Evolutionary conservation across 2,888 invertebrate species (phyloP).

Genomic region (Subacronicta megacephala): DNA sequence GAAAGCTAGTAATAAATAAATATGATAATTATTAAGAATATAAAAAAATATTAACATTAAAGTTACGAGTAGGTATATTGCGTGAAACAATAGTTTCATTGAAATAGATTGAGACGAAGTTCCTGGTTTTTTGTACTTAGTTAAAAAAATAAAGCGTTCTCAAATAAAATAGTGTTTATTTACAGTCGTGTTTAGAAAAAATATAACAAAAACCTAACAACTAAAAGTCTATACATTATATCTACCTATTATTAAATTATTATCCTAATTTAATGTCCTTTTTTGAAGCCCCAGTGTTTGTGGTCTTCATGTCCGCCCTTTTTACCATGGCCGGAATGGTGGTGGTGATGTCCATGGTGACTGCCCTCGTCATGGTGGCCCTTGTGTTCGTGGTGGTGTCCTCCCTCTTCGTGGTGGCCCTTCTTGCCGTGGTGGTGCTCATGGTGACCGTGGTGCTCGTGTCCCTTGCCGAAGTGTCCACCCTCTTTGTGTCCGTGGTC

Average conservation of each 20-base stretch:
- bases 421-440: slow-evolving; percentile 95
- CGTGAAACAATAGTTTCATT: too few species aligned
- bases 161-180: slow-evolving; percentile 54
- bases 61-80: too few species aligned
- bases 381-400: slow-evolving; percentile 94
- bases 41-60: too few species aligned
- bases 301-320: slow-evolving; percentile 94
- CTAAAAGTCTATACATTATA: slow-evolving; percentile 37
- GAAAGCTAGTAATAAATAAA: too few species aligned
- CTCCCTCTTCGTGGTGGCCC: slow-evolving; percentile 94
- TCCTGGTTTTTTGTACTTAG: too few species aligned
- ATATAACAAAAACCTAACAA: slow-evolving; percentile 45
- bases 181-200: slow-evolving; percentile 51
- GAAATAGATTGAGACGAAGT: too few species aligned
- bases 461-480: slow-evolving; percentile 94
- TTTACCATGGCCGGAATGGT: slow-evolving; percentile 93
- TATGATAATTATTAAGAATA: too few species aligned
- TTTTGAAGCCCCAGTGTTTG: slow-evolving; percentile 93
- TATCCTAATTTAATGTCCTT: slow-evolving; percentile 78
- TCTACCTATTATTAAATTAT: slow-evolving; percentile 32
- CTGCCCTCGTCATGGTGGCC: slow-evolving; percentile 94
- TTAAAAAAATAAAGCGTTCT: slow-evolving; percentile 5
- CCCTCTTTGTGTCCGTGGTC: slow-evolving; percentile 95
- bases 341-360: slow-evolving; percentile 93
- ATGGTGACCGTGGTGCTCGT: slow-evolving; percentile 93